phyloP scores from a whole-genome alignment of 2,113 vertebrate genomes.

The Varanus salvator region DNA sequence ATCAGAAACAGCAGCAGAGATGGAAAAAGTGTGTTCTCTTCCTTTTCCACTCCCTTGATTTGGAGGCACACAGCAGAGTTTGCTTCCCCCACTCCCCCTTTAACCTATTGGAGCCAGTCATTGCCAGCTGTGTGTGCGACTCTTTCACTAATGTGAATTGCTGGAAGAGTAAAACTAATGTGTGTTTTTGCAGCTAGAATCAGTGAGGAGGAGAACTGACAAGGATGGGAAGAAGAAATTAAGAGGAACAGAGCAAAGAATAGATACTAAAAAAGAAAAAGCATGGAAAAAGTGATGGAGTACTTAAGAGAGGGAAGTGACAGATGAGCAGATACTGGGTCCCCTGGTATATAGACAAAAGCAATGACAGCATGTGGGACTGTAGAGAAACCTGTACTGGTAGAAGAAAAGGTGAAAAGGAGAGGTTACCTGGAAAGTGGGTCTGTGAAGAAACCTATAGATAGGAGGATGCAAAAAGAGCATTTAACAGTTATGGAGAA shows the following conservation, averaged over 20 bases:
- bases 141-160: not conserved
- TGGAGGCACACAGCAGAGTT: not conserved
- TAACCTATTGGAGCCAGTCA: not conserved
- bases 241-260: not conserved
- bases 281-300: not conserved
- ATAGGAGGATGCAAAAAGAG: not conserved
- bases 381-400: not conserved
- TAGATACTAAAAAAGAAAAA: no score
- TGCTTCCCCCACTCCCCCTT: not conserved
- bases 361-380: not conserved
- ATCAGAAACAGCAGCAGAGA: not conserved
- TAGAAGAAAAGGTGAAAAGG: not conserved
- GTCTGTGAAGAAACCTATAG: not conserved
- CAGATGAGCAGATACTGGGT: not conserved
- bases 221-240: not conserved
- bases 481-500: not conserved
- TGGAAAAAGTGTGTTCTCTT: not conserved
- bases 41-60: not conserved
- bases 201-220: not conserved
- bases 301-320: not conserved
- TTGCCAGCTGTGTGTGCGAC: not conserved
- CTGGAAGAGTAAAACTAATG: not conserved
- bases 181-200: not conserved
- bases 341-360: no score
- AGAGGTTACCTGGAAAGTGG: not conserved